These are phyloP conservation scores for Ceratina calcarata DNA, from an alignment of 1,140 invertebrate species.

Conservation along the genomic window DNA sequence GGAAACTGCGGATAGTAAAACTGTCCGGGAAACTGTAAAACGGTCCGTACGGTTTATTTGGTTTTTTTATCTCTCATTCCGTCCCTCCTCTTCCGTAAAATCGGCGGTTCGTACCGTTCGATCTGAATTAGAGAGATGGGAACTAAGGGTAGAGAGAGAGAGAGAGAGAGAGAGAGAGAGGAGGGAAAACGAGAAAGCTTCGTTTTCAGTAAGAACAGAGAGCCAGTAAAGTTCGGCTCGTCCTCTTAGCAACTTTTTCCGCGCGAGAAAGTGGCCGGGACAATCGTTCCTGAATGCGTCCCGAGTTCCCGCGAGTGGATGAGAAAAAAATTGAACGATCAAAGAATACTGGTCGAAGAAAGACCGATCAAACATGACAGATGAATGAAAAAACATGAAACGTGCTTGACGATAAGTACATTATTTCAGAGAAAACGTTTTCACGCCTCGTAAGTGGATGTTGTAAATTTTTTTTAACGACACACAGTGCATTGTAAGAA, in stretches of 20 bases:
- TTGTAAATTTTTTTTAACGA: neutral
- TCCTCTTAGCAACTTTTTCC: conserved; percentile 52
- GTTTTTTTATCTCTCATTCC: neutral
- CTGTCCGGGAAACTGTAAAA: conserved; percentile 27
- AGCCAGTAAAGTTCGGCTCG: conserved; percentile 47
- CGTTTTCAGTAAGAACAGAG: conserved; percentile 48
- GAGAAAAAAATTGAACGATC: conserved; percentile 14
- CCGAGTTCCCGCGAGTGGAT: conserved; percentile 56
- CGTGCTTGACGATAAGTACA: neutral
- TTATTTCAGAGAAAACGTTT: neutral
- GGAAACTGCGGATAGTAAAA: neutral
- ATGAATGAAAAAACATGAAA: neutral
- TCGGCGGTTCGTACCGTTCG: conserved; percentile 13
- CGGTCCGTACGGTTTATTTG: conserved; percentile 1
- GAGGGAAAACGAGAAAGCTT: conserved; percentile 4
- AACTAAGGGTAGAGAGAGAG: neutral
- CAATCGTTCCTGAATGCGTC: conserved; percentile 49
- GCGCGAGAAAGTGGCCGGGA: conserved; percentile 45
- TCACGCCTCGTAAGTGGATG: neutral
- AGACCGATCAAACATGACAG: too few species aligned
- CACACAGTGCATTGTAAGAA: too few species aligned
- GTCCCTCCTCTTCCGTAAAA: conserved; percentile 3
- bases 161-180: neutral
- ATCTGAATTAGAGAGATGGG: conserved; percentile 32
- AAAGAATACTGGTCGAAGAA: too few species aligned